Base-by-base conservation (phyloP, 1,140 invertebrate species). In the Procambarus virginalis region DNA sequence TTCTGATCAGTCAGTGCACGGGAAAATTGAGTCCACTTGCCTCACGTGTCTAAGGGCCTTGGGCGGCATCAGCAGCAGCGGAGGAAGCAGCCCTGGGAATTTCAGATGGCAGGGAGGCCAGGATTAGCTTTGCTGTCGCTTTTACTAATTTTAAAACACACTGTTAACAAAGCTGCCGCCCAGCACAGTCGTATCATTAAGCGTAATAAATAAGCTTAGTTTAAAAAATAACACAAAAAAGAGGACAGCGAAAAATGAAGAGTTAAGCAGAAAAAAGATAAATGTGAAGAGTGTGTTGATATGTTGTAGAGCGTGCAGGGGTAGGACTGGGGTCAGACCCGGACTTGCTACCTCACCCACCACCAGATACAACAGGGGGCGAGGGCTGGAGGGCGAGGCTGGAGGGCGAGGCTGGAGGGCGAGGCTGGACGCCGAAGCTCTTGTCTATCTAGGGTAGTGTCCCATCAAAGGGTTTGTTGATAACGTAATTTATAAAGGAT, bases 1-100 rank as follows among this genome's bases (percentile, higher is more conserved):
- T 64, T 83, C 84, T 60, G 20, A 60, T 79, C 79, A 60, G 64
- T 79, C 80, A 83, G 70, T 84, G 87, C 80, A 89, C 87, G 60
- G 79, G 55, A 83, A 89, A 76, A 45, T 55, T 76, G 60, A 83
- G 60, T 83, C 8, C 87, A 89, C 81, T 89, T 89, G 81, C 87
- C 87, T 89, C 87, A 83, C 73, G 77, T 89, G 83, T 89, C 80
- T 89, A 58, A 83, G 68, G 70, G 68, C 87, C 73, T 89, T 89
- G 80, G n/a, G 87, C 45, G 58, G 87, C 79, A 58, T 89, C 87
- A 83, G 73, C 87, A 89, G 80, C 87, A 20, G 87, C 87, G n/a
- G 85, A 51, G 64, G 64, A 49, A 87, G 60, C 68, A 58, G 14
- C 79, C 73, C 80, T 83, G 81, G 76, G 81, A 89, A 89, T 60